These are phyloP conservation scores for Drosophila sucinea DNA, from an alignment of 1,140 invertebrate species.

Conservation along the genomic window DNA sequence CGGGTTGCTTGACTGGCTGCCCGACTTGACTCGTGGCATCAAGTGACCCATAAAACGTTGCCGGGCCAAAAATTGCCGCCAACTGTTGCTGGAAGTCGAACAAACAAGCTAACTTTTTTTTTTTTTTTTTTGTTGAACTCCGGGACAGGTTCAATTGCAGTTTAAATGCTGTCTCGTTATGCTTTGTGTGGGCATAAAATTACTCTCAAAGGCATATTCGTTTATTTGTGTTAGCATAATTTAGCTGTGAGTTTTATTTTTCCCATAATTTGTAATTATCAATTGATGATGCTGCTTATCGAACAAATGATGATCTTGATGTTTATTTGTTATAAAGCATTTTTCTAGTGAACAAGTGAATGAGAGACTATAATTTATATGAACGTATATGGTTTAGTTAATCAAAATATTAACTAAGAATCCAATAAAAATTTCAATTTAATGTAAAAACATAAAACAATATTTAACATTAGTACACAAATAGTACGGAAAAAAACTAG, in stretches of 20 bases:
- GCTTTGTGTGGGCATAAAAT: constrained; percentile 12
- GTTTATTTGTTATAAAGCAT: no score
- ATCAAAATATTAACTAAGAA: no score
- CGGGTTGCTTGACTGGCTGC: constrained; percentile 3
- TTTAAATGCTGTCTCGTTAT: constrained; percentile 37
- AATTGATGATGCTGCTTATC: not conserved
- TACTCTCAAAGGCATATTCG: constrained; percentile 1
- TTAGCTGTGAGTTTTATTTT: not conserved
- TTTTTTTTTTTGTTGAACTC: constrained; percentile 4
- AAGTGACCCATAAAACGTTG: constrained; percentile 58
- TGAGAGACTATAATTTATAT: no score
- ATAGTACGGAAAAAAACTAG: no score
- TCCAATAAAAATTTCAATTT: no score
- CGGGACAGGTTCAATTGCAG: constrained; percentile 50
- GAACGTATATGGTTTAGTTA: no score
- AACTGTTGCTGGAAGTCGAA: constrained; percentile 44
- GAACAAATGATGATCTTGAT: no score
- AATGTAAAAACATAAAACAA: no score
- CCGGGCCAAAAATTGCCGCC: constrained; percentile 29
- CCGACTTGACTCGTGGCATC: constrained; percentile 16
- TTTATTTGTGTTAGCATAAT: not conserved
- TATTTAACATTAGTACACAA: no score
- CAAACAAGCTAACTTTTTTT: constrained; percentile 9
- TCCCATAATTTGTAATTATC: not conserved
- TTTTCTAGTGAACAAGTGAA: no score